Percentiles rank a stretch among this genome's conserved stretches.
These are phyloP conservation scores for Lepilemur ruficaudatus DNA, from an alignment of 2,797 vertebrate genomes.

Conservation along the genomic window DNA sequence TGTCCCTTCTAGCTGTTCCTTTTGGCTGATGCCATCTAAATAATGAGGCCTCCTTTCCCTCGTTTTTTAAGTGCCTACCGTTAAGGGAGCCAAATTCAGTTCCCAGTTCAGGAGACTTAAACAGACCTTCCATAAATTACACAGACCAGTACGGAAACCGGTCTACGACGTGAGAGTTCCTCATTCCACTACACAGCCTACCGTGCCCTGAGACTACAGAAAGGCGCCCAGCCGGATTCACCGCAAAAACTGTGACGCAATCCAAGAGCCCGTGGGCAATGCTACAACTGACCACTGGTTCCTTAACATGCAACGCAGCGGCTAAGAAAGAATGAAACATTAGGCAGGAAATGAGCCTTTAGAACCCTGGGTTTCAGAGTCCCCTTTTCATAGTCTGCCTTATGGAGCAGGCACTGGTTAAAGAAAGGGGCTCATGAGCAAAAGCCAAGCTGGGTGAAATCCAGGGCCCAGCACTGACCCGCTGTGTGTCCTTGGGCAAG, in stretches of 20 bases:
- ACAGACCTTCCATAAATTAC: background rate
- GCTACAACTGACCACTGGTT: background rate
- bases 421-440: background rate
- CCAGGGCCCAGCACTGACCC: background rate
- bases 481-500: background rate
- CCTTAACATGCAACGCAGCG: background rate
- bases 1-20: background rate
- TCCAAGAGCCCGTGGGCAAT: background rate
- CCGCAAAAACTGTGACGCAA: background rate
- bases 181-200: background rate
- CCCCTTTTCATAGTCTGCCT: background rate
- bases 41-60: background rate
- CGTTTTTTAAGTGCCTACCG: background rate
- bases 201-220: background rate
- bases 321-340: background rate
- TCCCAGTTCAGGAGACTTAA: slow-evolving; percentile 19
- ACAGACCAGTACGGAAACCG: background rate
- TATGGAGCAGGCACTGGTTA: background rate
- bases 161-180: background rate
- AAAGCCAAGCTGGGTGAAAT: background rate
- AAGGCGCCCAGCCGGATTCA: background rate
- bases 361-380: background rate
- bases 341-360: background rate
- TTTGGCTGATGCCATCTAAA: background rate
- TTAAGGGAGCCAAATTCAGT: background rate